phyloP scores from a whole-genome alignment of 1,140 invertebrate genomes.

The Papilio helenus region DNA sequence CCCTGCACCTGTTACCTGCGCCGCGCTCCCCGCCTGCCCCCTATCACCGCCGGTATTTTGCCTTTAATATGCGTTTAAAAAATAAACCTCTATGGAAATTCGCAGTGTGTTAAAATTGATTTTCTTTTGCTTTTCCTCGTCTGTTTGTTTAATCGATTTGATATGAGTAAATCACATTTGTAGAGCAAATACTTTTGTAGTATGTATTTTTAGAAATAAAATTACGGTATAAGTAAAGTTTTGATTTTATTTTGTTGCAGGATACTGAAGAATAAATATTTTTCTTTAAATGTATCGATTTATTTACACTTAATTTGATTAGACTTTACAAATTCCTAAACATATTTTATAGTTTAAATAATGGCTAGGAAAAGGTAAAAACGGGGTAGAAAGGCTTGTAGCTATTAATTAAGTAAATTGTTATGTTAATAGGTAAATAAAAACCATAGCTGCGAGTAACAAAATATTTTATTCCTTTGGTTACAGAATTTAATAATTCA shows the following conservation, averaged over 20 bases:
- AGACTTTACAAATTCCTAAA: background rate
- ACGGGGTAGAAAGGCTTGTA: background rate
- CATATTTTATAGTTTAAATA: background rate
- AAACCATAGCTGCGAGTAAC: slow-evolving; percentile 45
- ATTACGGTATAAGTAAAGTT: background rate
- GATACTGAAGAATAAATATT: slow-evolving; percentile 33
- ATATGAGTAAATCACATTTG: background rate
- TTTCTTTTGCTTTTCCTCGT: background rate
- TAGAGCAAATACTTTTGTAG: background rate
- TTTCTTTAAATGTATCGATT: slow-evolving; percentile 7
- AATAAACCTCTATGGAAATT: background rate
- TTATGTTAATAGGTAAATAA: slow-evolving; percentile 41
- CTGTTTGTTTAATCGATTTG: background rate
- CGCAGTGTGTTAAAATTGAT: background rate
- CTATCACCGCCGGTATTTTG: slow-evolving; percentile 25
- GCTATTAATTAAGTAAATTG: too few relatives aligned
- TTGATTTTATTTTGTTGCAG: slow-evolving; percentile 30
- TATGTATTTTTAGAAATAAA: background rate
- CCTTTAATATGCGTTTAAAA: background rate
- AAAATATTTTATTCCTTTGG: slow-evolving; percentile 61
- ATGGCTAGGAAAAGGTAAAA: background rate
- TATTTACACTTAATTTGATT: background rate
- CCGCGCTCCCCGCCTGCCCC: slow-evolving; percentile 13
- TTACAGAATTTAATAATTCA: slow-evolving; percentile 69
- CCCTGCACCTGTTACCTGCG: slow-evolving; percentile 25